phyloP scores from a whole-genome alignment of 2,113 vertebrate genomes.

The Mirounga angustirostris region DNA sequence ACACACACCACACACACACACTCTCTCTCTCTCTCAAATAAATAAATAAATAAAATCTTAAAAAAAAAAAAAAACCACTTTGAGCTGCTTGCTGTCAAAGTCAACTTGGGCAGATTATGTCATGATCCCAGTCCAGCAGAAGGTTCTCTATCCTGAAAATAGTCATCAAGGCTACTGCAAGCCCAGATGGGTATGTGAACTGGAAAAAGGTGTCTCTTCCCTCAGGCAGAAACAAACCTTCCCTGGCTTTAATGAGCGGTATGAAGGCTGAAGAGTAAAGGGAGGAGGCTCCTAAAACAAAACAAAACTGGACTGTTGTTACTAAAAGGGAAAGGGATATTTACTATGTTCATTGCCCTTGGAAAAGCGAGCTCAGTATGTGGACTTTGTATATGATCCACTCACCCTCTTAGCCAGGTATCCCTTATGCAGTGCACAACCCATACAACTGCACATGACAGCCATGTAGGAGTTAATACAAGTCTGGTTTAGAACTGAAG shows the following conservation, averaged over 20 bases:
- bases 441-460: background rate
- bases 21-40: background rate
- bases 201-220: background rate
- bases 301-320: background rate
- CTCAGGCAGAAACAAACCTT: background rate
- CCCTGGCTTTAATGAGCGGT: background rate
- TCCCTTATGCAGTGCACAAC: background rate
- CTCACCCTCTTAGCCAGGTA: background rate
- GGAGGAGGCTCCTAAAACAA: background rate
- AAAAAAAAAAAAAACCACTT: background rate
- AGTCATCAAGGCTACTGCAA: background rate
- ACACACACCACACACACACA: too few species aligned
- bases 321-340: background rate
- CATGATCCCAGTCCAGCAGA: background rate
- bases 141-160: background rate
- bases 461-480: background rate
- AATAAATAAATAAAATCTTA: background rate
- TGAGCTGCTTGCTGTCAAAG: background rate
- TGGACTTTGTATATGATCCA: background rate
- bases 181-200: background rate
- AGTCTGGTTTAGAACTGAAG: constrained; percentile 8
- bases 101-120: background rate
- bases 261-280: background rate
- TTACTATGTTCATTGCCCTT: background rate
- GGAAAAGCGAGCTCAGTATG: background rate